Evolutionary conservation across 2,797 vertebrate species (phyloP), one percentile per base, ranked within the genome.

Genomic region (Mareca penelope): DNA sequence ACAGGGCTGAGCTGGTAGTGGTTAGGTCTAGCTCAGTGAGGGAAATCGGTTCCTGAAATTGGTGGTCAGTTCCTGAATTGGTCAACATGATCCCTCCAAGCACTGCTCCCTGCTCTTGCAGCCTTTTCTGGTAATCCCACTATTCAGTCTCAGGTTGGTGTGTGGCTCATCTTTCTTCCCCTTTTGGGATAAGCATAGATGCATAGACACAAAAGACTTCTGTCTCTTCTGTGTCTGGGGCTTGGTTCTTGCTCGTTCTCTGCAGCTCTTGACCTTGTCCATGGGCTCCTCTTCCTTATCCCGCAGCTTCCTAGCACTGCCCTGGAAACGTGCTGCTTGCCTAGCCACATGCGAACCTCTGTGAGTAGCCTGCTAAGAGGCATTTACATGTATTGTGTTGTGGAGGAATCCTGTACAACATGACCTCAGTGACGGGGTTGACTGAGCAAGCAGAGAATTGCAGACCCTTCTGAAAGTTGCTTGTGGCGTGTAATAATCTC

Each of bases 51-150:
- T 55, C 52, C 52, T 31, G 52, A 55, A 55, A 17, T 31, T 50
- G 23, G 48, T 24, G 26, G 18, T 12, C 19, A 48, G 31, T 64
- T 95, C 31, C n/a, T 53, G 68, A 78, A 31, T 0, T 78, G 29
- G 17, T 78, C 89, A 50, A 68, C n/a, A 15, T 64, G 40, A 31
- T 35, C 16, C 22, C 53, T 57, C 22, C 26, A 42, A 40, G 40
- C 50, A 85, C 85, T 93, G 70, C 80, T 91, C 69, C 44, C 73
- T 88, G 83, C 88, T 94, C 93, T 91, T 94, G 87, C 91, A 96
- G 76, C 93, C 80, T 95, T 44, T 92, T 92, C 91, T 89, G 53
- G 61, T 83, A 60, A 35, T 53, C 12, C 2, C 37, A 19, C 44
- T 68, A 2, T 46, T 86, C n/a, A 8, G 2, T 57, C 44, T 59